A percentile compares a stretch with the other conserved stretches of the same genome.
Evolutionary conservation across 1,140 invertebrate species (phyloP).

Genomic region (Copidosoma floridanum): DNA sequence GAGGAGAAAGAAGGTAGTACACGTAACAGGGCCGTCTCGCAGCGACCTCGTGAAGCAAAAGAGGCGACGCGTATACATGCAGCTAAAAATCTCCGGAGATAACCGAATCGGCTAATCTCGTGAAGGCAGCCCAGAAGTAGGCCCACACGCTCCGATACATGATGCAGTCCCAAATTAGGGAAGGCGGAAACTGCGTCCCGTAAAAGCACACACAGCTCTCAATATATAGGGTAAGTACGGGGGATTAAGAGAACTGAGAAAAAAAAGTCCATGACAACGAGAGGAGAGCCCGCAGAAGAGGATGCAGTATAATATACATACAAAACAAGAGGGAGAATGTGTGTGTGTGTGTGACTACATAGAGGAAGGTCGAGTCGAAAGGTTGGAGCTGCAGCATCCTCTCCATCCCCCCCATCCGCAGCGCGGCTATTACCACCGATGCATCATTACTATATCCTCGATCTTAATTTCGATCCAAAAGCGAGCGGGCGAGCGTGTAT

Average conservation of each 20-base stretch:
- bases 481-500: too few relatives aligned
- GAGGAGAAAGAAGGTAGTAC: too few relatives aligned
- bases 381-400: not conserved
- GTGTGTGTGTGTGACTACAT: too few relatives aligned
- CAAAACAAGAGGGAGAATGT: not conserved
- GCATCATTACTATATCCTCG: slow-evolving; percentile 9
- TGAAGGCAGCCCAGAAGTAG: too few relatives aligned
- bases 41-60: too few relatives aligned
- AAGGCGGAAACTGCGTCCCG: slow-evolving; percentile 16
- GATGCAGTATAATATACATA: not conserved
- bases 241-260: not conserved
- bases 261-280: not conserved
- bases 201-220: too few relatives aligned
- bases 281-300: not conserved
- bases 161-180: slow-evolving; percentile 7
- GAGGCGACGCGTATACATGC: too few relatives aligned
- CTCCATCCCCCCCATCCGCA: too few relatives aligned
- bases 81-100: too few relatives aligned
- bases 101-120: too few relatives aligned
- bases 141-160: too few relatives aligned
- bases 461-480: slow-evolving; percentile 26
- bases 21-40: too few relatives aligned
- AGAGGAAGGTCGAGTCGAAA: slow-evolving; percentile 7
- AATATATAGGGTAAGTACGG: not conserved
- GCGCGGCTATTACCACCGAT: not conserved